Evolutionary conservation across 2,797 vertebrate species (phyloP), one percentile per base, ranked within the genome.

Genomic region (Acanthurus lineatus): DNA sequence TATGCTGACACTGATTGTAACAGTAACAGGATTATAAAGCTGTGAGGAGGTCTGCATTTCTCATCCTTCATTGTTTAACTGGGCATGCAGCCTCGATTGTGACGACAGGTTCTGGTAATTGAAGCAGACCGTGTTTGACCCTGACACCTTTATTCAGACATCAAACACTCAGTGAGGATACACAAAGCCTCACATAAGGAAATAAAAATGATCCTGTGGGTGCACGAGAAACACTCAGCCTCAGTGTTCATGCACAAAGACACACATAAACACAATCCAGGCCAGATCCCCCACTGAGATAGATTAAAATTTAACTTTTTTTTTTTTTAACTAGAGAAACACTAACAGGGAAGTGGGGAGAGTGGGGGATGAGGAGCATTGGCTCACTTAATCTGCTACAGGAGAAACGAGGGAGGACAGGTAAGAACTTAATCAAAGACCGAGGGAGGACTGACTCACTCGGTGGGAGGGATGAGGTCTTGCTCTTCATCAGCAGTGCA

Each of bases 401-500:
- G 60, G 54, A 68, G 66, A 65, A 58, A 73, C 42, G 20, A 84
- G 81, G 85, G 90, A 89, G 88, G 86, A 81, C 81, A 91, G 76
- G 80, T 90, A 75, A 76, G 76, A 83, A 67, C 62, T 54, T 80
- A 84, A 82, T 85, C 61, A 82, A 79, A 88, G 81, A 79, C 61
- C 9, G 70, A 57, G 54, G 71, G 86, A 86, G 79, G 54, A 76
- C 52, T 66, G 69, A 94, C 95, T 95, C 83, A 95, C 95, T 94
- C 82, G 91, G 93, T 71, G 94, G 91, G 91, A 93, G 92, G 32
- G 94, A 91, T 74, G 84, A 38, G 47, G 91, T 87, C 85, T 95
- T 95, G 93, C 83, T 93, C 89, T 94, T 95, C 81, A 90, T 82
- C 86, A 92, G 82, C 58, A 88, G 84, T 54, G 88, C 86, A 87